A percentile compares a stretch with the other conserved stretches of the same genome.
Evolutionary conservation across 2,113 vertebrate species (phyloP).

Genomic region (Nothoprocta pentlandii): DNA sequence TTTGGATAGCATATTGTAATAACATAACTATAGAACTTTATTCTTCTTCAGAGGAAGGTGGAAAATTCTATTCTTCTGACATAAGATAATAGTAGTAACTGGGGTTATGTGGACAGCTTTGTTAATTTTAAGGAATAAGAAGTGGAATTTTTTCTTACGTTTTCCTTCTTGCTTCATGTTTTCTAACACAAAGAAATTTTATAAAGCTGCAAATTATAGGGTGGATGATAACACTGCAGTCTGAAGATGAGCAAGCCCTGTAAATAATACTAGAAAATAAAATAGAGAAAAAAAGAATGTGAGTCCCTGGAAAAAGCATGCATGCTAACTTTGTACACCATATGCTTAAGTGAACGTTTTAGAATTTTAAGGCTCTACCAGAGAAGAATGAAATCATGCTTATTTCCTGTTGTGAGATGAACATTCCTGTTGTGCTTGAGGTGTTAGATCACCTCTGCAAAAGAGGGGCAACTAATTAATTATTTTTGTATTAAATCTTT

Average conservation of each 20-base stretch:
- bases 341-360: neutral
- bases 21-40: neutral
- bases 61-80: neutral
- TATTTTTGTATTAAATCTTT: neutral
- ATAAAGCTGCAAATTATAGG: neutral
- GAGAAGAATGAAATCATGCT: neutral
- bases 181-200: neutral
- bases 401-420: neutral
- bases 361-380: neutral
- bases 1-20: neutral
- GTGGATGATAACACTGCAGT: neutral
- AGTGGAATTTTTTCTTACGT: neutral
- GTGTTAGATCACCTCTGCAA: neutral
- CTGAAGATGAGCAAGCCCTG: neutral
- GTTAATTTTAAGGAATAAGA: neutral
- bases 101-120: neutral
- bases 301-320: neutral
- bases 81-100: neutral
- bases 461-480: neutral
- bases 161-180: neutral
- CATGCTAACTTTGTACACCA: neutral
- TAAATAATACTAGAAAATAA: neutral
- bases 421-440: neutral
- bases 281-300: neutral
- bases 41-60: neutral